These are phyloP conservation scores for Euproctis similis DNA, from an alignment of 2,888 invertebrate genomes.

Conservation along the genomic window DNA sequence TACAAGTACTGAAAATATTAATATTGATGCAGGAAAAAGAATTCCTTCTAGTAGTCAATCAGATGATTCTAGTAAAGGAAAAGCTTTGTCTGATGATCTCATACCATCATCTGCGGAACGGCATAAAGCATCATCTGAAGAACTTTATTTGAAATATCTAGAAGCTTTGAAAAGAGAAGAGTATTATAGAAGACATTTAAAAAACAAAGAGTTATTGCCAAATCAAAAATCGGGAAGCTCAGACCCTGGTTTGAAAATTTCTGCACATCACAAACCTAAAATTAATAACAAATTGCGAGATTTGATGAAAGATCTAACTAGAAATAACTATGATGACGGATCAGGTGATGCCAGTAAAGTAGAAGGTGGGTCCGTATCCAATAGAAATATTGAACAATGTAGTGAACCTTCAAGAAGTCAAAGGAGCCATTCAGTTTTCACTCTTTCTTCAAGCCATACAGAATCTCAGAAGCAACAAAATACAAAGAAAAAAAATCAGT, in stretches of 20 bases:
- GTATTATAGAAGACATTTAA: slow-evolving; percentile 52
- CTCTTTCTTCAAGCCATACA: slow-evolving; percentile 56
- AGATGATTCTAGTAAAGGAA: slow-evolving; percentile 49
- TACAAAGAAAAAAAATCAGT: slow-evolving; percentile 37
- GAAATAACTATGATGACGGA: slow-evolving; percentile 62
- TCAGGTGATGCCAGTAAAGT: slow-evolving; percentile 68
- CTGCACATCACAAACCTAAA: slow-evolving; percentile 29
- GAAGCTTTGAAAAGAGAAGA: slow-evolving; percentile 56
- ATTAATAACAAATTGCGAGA: slow-evolving; percentile 45
- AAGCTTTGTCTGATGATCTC: slow-evolving; percentile 41
- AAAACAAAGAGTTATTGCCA: slow-evolving; percentile 58
- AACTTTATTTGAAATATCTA: slow-evolving; percentile 58
- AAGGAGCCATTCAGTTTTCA: slow-evolving; percentile 64
- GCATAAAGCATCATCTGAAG: slow-evolving; percentile 62
- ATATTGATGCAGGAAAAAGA: slow-evolving; percentile 30
- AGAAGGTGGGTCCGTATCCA: slow-evolving; percentile 44
- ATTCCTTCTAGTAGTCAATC: slow-evolving; percentile 49
- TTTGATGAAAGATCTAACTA: slow-evolving; percentile 60
- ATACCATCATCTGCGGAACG: too few species aligned
- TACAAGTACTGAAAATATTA: slow-evolving; percentile 33
- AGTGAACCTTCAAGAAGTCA: slow-evolving; percentile 32
- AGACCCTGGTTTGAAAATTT: slow-evolving; percentile 38
- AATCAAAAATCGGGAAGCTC: slow-evolving; percentile 56
- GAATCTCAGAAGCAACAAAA: slow-evolving; percentile 38
- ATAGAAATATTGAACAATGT: slow-evolving; percentile 28